Conservation (phyloP, 2,797 vertebrate species). For the Pipistrellus kuhlii region DNA sequence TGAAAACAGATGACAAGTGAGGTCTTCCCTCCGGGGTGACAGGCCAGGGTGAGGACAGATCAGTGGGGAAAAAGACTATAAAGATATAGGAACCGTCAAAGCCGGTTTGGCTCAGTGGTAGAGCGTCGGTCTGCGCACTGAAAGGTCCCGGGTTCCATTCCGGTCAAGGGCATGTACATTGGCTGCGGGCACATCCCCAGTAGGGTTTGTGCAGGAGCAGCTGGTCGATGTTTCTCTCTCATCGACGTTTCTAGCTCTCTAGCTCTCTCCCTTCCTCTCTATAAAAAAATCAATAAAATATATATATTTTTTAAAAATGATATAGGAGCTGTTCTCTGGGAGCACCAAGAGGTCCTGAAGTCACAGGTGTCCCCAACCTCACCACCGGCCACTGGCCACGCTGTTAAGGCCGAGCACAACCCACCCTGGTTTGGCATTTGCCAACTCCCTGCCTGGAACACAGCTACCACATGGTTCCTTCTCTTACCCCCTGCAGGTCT, state of each 20-base stretch:
- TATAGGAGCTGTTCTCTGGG: background rate
- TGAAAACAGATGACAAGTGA: background rate
- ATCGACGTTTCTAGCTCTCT: no score
- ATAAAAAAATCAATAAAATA: no score
- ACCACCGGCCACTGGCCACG: background rate
- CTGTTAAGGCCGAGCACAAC: no score
- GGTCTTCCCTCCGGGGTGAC: background rate
- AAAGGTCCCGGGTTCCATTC: no score
- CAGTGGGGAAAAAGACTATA: background rate
- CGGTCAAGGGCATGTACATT: no score
- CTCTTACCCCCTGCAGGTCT: background rate
- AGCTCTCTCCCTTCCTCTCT: no score
- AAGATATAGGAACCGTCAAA: background rate
- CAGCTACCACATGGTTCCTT: rapidly evolving
- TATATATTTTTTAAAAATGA: no score
- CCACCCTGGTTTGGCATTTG: background rate
- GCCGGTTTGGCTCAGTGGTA: no score
- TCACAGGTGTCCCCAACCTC: background rate
- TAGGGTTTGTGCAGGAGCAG: no score
- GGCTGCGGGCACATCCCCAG: no score
- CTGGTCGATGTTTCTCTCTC: no score
- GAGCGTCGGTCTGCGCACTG: no score
- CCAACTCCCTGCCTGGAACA: background rate
- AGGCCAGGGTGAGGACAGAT: background rate
- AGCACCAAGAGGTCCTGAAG: background rate